Evolutionary conservation across 1,140 invertebrate species (phyloP).

Genomic region (Drosophila asahinai): DNA sequence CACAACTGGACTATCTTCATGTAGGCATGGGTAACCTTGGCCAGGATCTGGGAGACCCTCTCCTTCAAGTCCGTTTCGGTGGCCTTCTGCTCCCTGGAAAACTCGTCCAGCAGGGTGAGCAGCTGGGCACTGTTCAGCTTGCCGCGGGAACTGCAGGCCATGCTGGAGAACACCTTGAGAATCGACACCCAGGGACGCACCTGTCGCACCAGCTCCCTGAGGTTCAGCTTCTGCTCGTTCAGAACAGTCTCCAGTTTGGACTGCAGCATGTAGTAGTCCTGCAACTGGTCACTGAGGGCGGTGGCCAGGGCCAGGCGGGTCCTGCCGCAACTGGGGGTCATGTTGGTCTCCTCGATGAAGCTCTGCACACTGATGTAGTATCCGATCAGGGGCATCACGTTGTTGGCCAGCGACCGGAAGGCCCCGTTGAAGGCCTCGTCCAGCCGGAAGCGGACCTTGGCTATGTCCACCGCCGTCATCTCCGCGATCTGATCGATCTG

Average conservation of each 20-base stretch:
- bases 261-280: constrained; percentile 58
- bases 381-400: constrained; percentile 50
- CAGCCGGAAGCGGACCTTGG: constrained; percentile 52
- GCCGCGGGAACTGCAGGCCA: constrained; percentile 22
- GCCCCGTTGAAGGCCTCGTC: constrained; percentile 47
- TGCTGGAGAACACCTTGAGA: constrained; percentile 30
- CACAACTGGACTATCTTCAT: constrained; percentile 75
- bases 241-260: constrained; percentile 54
- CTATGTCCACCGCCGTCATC: constrained; percentile 40
- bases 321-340: constrained; percentile 22
- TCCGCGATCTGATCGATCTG: constrained; percentile 18
- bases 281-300: constrained; percentile 24
- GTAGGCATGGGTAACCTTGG: constrained; percentile 33
- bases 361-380: constrained; percentile 66
- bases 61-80: constrained; percentile 17
- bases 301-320: constrained; percentile 39
- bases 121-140: constrained; percentile 41
- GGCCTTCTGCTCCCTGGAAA: constrained; percentile 22
- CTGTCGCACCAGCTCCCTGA: constrained; percentile 52
- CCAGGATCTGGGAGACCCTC: constrained; percentile 15
- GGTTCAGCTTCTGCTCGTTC: constrained; percentile 25
- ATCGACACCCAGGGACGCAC: constrained; percentile 60
- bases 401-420: constrained; percentile 45
- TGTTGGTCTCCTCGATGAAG: constrained; percentile 59
- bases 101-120: constrained; percentile 49